These are phyloP conservation scores for Heterodera carotae DNA, from an alignment of 1,140 invertebrate genomes.

Conservation along the genomic window DNA sequence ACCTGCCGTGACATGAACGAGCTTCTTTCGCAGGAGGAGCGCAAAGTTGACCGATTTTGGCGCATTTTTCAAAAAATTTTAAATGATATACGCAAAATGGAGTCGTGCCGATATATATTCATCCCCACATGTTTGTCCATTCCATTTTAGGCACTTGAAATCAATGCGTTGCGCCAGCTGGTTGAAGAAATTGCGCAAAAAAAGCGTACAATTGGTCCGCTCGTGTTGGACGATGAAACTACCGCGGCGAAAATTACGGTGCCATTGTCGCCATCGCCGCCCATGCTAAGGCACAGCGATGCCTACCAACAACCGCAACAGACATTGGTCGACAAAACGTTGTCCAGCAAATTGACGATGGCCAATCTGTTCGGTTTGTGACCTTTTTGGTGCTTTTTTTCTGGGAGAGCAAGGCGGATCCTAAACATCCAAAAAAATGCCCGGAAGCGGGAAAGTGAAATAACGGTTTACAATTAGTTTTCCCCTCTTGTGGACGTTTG, in stretches of 20 bases:
- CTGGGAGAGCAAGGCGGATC: too few species aligned
- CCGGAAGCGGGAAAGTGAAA: too few species aligned
- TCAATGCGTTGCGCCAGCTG: slow-evolving; percentile 54
- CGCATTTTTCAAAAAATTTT: background rate
- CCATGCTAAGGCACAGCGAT: background rate
- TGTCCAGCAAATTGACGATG: background rate
- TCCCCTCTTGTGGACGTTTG: too few species aligned
- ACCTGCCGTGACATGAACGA: slow-evolving; percentile 62
- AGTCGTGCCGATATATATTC: too few species aligned
- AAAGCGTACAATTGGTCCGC: slow-evolving; percentile 48
- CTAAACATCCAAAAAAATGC: too few species aligned
- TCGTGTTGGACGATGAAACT: slow-evolving; percentile 50
- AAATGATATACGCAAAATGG: too few species aligned
- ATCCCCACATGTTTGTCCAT: background rate
- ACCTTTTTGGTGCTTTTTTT: slow-evolving; percentile 19
- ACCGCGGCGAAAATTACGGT: too few species aligned
- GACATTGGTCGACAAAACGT: background rate
- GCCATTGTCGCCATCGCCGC: background rate
- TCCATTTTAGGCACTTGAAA: slow-evolving; percentile 47
- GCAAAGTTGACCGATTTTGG: slow-evolving; percentile 16
- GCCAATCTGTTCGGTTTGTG: background rate
- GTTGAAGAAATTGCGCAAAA: slow-evolving; percentile 61
- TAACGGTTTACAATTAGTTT: too few species aligned
- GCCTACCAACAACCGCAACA: background rate
- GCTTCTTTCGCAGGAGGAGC: slow-evolving; percentile 43